Base-by-base conservation (phyloP, 2,113 vertebrate genomes). In the Callopanchax toddi region DNA sequence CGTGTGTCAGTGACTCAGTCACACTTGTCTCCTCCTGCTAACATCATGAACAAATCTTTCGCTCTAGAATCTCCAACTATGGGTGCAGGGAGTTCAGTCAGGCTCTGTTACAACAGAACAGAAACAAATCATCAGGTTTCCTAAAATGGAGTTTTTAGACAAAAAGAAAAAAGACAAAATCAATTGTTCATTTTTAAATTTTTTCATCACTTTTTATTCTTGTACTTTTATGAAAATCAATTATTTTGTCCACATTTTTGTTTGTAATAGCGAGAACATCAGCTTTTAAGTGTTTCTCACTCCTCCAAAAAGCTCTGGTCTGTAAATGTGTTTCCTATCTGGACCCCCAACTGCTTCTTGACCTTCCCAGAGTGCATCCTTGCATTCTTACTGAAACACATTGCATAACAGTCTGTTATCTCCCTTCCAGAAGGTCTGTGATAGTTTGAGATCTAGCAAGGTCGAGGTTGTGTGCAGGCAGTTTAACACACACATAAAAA, bases 1-100 rank as follows among this genome's bases (percentile, higher is more conserved):
- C 71, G 49, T 60, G 71, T 67, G 70, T 70, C 59, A 36, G 54
- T 78, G 61, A 82, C 67, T 83, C 67, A 59, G 76, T 84, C 84
- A 78, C 75, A 68, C 76, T 68, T 81, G 82, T 83, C 86, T 54
- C 70, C 60, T 79, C 62, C 61, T 79, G 71, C 76, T 82, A 76
- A 62, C 57, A 29, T 83, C 84, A 78, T 8, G 15, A 48, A 11
- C 22, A 25, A 43, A 67, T 53, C 65, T 49, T 59, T 49, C 42
- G 26, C 59, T 48, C 49, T 45, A 25, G 39, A 60, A 55, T 64
- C 53, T 68, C 42, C 44, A n/a, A 59, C 39, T 48, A 17, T 8
- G 8, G 44, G 46, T 53, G 5, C 1, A 10, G 18, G 57, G 56
- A 46, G 65, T 44, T 55, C 11, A 42, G 23, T 43, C 43, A 34